Evolutionary conservation across 1,140 invertebrate species (phyloP).

Genomic region (Drosophila novamexicana): DNA sequence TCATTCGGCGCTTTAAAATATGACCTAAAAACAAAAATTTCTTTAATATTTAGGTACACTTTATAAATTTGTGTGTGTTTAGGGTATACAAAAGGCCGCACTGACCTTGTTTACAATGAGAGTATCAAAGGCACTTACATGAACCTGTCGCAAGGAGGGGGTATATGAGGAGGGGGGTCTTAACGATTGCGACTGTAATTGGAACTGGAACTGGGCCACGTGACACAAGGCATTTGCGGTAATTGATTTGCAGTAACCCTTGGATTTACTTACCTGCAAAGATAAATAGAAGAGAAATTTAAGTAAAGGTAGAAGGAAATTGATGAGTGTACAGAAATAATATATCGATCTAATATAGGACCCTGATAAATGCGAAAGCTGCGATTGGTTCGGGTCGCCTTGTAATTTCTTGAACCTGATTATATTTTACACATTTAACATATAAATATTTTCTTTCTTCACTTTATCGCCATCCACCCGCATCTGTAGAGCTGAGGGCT

Average conservation of each 20-base stretch:
- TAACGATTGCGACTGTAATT: conserved; percentile 21
- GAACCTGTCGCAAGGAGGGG: neutral
- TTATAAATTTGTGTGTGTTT: neutral
- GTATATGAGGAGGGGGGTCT: neutral
- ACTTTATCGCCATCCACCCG: conserved; percentile 29
- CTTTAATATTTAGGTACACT: neutral
- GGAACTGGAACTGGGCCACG: conserved; percentile 67
- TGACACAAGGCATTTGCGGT: conserved; percentile 67
- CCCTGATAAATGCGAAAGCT: neutral
- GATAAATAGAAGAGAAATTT: conserved; percentile 45
- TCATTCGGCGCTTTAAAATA: neutral
- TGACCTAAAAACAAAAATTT: neutral
- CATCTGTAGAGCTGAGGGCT: conserved; percentile 1
- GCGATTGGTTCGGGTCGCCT: neutral
- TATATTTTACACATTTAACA: neutral
- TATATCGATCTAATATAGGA: conserved; percentile 11
- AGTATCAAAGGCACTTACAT: conserved; percentile 45
- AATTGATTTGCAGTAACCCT: conserved; percentile 49
- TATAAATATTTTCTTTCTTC: conserved; percentile 1
- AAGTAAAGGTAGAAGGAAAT: neutral
- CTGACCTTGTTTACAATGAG: conserved; percentile 62
- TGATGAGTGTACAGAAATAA: conserved; percentile 1
- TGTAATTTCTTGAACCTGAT: neutral
- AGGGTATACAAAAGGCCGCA: conserved; percentile 52
- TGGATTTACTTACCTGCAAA: conserved; percentile 74